Conservation (phyloP, 2,113 vertebrate species). For the Perca fluviatilis region DNA sequence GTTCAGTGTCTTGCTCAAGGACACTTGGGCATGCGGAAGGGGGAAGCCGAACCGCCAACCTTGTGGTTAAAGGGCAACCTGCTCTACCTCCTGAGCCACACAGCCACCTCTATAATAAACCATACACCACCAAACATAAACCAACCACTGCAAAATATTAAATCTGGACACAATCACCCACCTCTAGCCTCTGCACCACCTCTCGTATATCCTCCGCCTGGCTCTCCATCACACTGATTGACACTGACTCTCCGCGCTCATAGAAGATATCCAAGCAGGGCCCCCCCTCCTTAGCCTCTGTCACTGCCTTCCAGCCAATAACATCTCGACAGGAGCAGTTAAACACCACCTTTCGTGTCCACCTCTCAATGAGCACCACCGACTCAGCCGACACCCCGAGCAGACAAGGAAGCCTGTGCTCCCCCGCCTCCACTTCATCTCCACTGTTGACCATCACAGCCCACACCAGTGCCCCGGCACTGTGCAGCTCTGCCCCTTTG, state of each 20-base stretch:
- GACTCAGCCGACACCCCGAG: conserved; percentile 90
- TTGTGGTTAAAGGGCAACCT: too few species aligned
- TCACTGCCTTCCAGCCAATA: conserved; percentile 90
- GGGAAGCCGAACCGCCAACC: too few species aligned
- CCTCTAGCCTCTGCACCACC: conserved; percentile 91
- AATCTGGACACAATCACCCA: conserved; percentile 57
- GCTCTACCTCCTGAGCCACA: too few species aligned
- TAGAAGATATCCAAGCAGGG: conserved; percentile 90
- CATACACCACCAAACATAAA: not conserved
- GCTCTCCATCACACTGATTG: conserved; percentile 82
- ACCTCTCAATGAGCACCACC: conserved; percentile 89
- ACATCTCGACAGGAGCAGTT: conserved; percentile 93
- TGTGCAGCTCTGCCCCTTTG: conserved; percentile 89
- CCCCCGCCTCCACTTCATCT: conserved; percentile 60
- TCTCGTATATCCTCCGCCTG: conserved; percentile 88
- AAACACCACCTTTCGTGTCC: conserved; percentile 87
- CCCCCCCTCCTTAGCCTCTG: conserved; percentile 77
- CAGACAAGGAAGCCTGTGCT: conserved; percentile 85
- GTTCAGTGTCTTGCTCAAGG: too few species aligned
- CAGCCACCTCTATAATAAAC: too few species aligned
- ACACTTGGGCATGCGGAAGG: too few species aligned
- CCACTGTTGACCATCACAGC: conserved; percentile 82
- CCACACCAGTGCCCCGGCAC: conserved; percentile 91
- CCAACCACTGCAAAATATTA: not conserved
- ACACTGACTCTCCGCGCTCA: conserved; percentile 88